These are phyloP conservation scores for Augochlora pura DNA, from an alignment of 1,140 invertebrate genomes.

Conservation along the genomic window DNA sequence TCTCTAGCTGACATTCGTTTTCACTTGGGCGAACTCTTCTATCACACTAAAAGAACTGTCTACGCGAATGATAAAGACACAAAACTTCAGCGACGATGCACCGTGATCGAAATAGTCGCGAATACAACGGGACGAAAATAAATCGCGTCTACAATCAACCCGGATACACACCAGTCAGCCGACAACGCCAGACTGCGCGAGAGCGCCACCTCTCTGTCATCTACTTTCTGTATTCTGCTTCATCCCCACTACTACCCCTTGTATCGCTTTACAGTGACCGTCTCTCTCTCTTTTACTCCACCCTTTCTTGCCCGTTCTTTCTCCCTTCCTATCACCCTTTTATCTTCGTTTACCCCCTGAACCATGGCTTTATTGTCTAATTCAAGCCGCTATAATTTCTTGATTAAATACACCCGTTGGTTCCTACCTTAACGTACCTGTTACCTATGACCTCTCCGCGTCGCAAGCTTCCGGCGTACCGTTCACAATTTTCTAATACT, in stretches of 20 bases:
- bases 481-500: neutral
- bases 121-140: slow-evolving; percentile 11
- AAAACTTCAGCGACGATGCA: neutral
- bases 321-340: neutral
- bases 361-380: neutral
- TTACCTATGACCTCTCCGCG: neutral
- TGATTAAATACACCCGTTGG: neutral
- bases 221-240: slow-evolving; percentile 8
- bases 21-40: neutral
- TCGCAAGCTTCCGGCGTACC: no score
- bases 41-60: neutral
- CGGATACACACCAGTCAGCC: slow-evolving; percentile 69
- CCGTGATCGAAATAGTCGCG: neutral
- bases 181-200: slow-evolving; percentile 77
- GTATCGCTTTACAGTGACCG: neutral
- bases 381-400: neutral
- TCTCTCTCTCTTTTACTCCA: neutral
- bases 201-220: slow-evolving; percentile 40
- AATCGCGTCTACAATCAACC: neutral
- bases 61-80: neutral
- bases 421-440: neutral
- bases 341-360: neutral
- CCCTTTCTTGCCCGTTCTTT: neutral
- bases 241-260: slow-evolving; percentile 21
- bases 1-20: neutral